phyloP scores from a whole-genome alignment of 2,888 invertebrate genomes.

The Acanthopleura granulata region DNA sequence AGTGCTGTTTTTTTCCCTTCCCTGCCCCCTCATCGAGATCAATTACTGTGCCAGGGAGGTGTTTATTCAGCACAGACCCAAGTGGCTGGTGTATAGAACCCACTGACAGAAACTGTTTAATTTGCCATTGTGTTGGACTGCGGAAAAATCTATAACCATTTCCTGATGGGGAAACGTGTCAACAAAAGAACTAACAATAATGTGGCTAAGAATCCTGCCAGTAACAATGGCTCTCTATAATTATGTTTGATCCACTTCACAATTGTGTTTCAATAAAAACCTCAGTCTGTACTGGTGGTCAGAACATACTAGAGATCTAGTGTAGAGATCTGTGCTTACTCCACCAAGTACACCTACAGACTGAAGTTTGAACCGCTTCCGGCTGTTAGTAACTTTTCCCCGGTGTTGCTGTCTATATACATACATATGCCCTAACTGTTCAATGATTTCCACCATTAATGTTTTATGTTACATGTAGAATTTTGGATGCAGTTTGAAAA shows the following conservation, averaged over 20 bases:
- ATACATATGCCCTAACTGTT: too few species aligned
- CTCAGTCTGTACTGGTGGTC: background rate
- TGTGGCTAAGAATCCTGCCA: background rate
- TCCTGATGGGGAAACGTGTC: slow-evolving; percentile 7
- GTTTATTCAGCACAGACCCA: slow-evolving; percentile 5
- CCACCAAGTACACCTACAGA: too few species aligned
- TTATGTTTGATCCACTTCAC: slow-evolving; percentile 13
- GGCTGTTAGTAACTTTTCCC: too few species aligned
- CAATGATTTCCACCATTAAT: too few species aligned
- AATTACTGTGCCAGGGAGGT: background rate
- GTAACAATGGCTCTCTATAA: slow-evolving; percentile 6
- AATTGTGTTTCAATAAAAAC: slow-evolving; percentile 2
- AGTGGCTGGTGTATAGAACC: slow-evolving; percentile 13
- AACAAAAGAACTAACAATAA: slow-evolving; percentile 14
- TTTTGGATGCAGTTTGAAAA: too few species aligned
- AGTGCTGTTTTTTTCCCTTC: too few species aligned
- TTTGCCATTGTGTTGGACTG: slow-evolving; percentile 17
- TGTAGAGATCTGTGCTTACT: too few species aligned
- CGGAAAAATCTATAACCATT: slow-evolving; percentile 14
- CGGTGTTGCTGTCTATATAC: too few species aligned
- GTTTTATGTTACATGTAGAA: too few species aligned
- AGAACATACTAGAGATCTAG: background rate
- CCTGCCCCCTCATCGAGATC: background rate
- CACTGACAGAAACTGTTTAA: slow-evolving; percentile 16
- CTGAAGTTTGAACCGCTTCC: too few species aligned